These are phyloP conservation scores for Drosophila saltans DNA, from an alignment of 1,140 invertebrate species.

Conservation along the genomic window DNA sequence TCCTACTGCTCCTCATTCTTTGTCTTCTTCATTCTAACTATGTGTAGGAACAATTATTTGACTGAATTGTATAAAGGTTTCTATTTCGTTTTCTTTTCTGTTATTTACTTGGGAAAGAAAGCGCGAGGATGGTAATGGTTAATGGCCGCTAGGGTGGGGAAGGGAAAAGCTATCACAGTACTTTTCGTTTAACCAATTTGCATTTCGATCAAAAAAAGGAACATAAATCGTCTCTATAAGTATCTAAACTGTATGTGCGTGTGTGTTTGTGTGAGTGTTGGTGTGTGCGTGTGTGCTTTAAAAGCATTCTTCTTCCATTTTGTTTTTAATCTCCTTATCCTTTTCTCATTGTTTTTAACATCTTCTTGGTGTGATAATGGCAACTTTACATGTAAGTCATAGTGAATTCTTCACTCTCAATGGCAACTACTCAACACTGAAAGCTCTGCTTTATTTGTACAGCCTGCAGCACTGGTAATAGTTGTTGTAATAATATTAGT, in stretches of 20 bases:
- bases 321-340: background rate
- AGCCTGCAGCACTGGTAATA: background rate
- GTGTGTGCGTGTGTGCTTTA: constrained; percentile 27
- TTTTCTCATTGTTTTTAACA: no score
- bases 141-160: background rate
- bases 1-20: no score
- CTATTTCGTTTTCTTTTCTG: background rate
- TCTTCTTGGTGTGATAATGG: constrained; percentile 1
- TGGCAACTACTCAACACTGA: constrained; percentile 10
- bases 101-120: constrained; percentile 11
- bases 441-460: background rate
- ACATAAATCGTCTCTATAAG: constrained; percentile 33
- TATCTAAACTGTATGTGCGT: constrained; percentile 1
- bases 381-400: constrained; percentile 1
- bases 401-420: background rate
- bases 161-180: constrained; percentile 50
- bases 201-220: constrained; percentile 36
- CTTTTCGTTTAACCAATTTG: constrained; percentile 32
- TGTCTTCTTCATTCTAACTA: no score
- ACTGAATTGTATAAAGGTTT: constrained; percentile 8
- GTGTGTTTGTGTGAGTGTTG: background rate
- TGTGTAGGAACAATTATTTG: background rate
- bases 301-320: constrained; percentile 12
- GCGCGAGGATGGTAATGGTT: background rate
- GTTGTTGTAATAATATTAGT: no score